phyloP scores from a whole-genome alignment of 2,888 invertebrate species.

The Ischnus inquisitorius region DNA sequence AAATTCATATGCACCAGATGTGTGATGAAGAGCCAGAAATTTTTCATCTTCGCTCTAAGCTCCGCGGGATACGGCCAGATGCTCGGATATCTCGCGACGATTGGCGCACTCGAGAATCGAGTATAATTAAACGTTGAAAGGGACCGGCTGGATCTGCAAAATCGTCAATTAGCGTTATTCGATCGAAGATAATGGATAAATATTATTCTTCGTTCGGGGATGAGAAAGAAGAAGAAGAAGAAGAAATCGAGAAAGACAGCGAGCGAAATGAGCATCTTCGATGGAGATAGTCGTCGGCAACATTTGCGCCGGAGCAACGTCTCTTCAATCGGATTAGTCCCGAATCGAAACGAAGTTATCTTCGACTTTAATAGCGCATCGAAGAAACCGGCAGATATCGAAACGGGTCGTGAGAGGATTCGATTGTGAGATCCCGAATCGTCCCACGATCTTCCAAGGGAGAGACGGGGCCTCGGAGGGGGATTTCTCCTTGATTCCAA shows the following conservation, averaged over 20 bases:
- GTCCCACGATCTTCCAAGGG: constrained; percentile 7
- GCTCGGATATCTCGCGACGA: constrained; percentile 8
- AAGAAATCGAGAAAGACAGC: too few relatives aligned
- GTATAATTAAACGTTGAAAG: constrained; percentile 41
- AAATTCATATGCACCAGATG: constrained; percentile 51
- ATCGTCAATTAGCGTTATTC: constrained; percentile 43
- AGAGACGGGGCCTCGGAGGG: not conserved
- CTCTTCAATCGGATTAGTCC: not conserved
- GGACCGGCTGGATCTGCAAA: constrained; percentile 25
- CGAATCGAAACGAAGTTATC: not conserved
- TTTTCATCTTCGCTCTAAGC: not conserved
- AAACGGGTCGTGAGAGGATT: not conserved
- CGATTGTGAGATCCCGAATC: constrained; percentile 24
- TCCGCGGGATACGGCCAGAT: constrained; percentile 12
- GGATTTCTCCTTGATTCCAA: constrained; percentile 12
- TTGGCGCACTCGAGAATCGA: constrained; percentile 26
- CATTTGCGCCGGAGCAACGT: not conserved
- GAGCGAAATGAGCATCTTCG: not conserved
- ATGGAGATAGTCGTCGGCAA: not conserved
- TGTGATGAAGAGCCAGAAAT: constrained; percentile 4
- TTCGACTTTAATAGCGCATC: not conserved
- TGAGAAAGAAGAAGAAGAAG: constrained; percentile 1
- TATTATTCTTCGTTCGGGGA: not conserved
- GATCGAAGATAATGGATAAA: constrained; percentile 47
- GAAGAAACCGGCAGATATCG: not conserved